These are phyloP conservation scores for Prunella strophiata DNA, from an alignment of 2,797 vertebrate species.

Conservation along the genomic window DNA sequence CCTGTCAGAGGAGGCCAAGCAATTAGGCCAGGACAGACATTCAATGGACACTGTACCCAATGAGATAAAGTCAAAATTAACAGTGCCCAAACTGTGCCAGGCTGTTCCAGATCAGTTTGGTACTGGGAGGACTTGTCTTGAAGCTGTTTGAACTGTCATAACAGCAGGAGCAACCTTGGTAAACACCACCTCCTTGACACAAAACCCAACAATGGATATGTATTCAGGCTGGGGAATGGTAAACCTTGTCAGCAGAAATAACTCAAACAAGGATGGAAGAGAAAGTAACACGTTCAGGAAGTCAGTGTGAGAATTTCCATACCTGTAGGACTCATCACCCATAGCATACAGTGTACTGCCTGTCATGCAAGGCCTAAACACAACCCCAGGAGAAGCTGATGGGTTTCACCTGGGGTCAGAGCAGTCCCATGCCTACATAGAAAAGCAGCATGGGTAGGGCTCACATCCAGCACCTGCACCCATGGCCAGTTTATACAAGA, in stretches of 20 bases:
- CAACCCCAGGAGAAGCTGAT: background rate
- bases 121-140: background rate
- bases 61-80: background rate
- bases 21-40: background rate
- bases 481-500: background rate
- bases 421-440: background rate
- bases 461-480: background rate
- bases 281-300: background rate
- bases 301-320: background rate
- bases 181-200: background rate
- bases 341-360: accelerated
- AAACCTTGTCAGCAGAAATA: background rate
- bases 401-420: background rate
- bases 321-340: background rate
- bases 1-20: background rate
- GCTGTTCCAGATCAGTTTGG: background rate
- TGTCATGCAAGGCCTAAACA: background rate
- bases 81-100: background rate
- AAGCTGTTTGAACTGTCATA: background rate
- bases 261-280: background rate
- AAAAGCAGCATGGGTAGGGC: background rate
- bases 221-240: background rate
- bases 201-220: background rate
- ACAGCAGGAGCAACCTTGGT: background rate
- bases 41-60: background rate